Evolutionary conservation across 2,113 vertebrate genomes (phyloP), one percentile per base, ranked within the genome.

Genomic region (Gymnogyps californianus): DNA sequence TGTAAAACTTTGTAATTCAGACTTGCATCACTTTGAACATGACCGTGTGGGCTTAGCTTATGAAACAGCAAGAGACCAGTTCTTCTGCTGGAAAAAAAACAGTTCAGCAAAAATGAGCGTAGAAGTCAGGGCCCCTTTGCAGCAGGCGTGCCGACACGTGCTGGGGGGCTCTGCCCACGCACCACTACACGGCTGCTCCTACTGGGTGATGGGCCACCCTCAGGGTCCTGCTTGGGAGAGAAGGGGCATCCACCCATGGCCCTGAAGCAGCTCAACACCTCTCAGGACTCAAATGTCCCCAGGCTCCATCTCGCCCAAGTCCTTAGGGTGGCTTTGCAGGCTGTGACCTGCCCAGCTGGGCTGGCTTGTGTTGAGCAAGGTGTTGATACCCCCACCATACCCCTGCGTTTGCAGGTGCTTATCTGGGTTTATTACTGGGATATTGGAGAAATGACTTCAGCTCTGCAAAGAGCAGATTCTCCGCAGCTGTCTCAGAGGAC

Each of bases 101-200:
- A 17, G 47, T 64, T 24, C 24, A 66, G 42, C 24, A 58, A 75
- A 93, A 58, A 20, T 13, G 36, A 19, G 7, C 0, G 1, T n/a
- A 40, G 42, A 47, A 55, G 14, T 34, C 19, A 9, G 21, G 32
- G 5, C 0, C 3, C 9, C 31, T 55, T 29, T 3, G 38, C 38
- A 59, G 34, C 22, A 38, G 38, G 81, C 4, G 2, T 59, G 7
- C 5, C 2, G 2, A 28, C 8, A 32, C 0, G 0, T 8, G 19
- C 34, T 13, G 38, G 25, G 34, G 11, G 18, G 7, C 38, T 42
- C 36, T 51, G 59, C 29, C 34, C 44, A 24, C 0, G 7, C 42
- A 20, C 21, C 0, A 3, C 19, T 20, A 22, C 3, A 3, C 1
- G 6, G 28, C 32, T 78, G 70, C 34, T 69, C 29, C 47, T 9